phyloP scores from a whole-genome alignment of 2,113 vertebrate species.

The Drymodes brunneopygia region DNA sequence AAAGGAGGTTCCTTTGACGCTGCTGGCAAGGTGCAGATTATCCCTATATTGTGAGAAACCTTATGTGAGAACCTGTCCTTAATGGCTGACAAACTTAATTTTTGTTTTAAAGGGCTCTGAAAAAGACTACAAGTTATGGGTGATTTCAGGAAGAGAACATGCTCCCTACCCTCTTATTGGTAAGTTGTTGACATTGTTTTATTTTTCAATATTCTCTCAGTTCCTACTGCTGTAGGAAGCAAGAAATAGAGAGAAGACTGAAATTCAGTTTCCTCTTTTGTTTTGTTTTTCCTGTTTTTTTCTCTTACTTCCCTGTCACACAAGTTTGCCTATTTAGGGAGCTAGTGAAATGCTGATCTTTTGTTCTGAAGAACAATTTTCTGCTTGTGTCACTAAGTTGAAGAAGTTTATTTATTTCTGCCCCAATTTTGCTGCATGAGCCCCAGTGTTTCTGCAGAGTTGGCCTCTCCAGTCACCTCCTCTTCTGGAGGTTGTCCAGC shows the following conservation, averaged over 20 bases:
- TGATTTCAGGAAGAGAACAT: constrained; percentile 91
- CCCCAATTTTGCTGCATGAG: background rate
- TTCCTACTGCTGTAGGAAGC: background rate
- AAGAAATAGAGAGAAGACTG: background rate
- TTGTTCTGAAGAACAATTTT: background rate
- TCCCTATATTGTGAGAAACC: background rate
- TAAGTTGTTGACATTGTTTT: constrained; percentile 67
- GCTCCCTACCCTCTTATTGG: constrained; percentile 95
- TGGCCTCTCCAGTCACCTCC: background rate
- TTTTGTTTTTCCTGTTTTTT: background rate
- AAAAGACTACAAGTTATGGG: constrained; percentile 92
- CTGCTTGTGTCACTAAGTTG: background rate
- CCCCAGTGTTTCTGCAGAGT: background rate
- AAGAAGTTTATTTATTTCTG: background rate
- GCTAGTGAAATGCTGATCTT: background rate
- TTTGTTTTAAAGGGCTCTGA: constrained; percentile 81
- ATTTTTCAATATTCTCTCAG: background rate
- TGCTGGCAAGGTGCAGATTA: background rate
- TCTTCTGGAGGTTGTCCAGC: background rate
- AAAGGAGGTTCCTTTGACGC: background rate
- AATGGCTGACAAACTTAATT: background rate
- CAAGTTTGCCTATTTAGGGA: background rate
- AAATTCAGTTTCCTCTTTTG: constrained; percentile 1
- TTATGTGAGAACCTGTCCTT: background rate
- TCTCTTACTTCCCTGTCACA: constrained; percentile 2